A percentile compares a stretch with the other conserved stretches of the same genome.
Evolutionary conservation across 2,888 invertebrate genomes (phyloP).

Genomic region (Acanthosepion lycidas): DNA sequence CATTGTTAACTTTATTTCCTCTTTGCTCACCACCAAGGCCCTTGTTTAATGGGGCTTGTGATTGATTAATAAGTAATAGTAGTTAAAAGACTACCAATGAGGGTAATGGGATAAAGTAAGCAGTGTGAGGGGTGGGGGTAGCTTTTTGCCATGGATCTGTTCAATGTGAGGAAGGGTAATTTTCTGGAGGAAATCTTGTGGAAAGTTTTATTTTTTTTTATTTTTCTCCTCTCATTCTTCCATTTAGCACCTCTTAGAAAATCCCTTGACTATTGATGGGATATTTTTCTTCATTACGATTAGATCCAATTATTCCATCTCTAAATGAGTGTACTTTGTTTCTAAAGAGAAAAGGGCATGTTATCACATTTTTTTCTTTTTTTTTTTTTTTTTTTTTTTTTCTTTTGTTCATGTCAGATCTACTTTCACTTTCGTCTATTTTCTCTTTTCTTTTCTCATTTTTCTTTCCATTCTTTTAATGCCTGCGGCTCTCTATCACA

Average conservation of each 20-base stretch:
- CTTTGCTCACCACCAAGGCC: background rate
- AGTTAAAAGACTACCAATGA: constrained; percentile 6
- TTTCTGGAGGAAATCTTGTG: background rate
- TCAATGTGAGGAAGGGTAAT: background rate
- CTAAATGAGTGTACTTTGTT: background rate
- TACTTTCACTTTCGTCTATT: background rate
- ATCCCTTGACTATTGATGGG: background rate
- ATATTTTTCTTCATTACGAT: background rate
- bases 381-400: background rate
- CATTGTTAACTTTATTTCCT: background rate
- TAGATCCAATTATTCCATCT: background rate
- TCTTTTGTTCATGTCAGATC: background rate
- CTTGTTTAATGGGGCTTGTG: constrained; percentile 1
- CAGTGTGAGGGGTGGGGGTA: background rate
- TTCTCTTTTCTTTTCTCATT: background rate
- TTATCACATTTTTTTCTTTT: background rate
- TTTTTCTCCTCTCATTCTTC: background rate
- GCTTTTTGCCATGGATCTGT: background rate
- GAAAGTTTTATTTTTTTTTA: too few relatives aligned
- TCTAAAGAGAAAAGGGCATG: constrained; percentile 16
- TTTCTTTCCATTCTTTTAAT: background rate
- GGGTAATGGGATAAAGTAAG: background rate
- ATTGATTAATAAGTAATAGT: constrained; percentile 21
- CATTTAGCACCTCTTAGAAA: background rate
- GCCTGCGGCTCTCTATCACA: background rate